A percentile compares a stretch with the other conserved stretches of the same genome.
Conservation (phyloP, 2,113 vertebrate genomes). For the Aix galericulata region DNA sequence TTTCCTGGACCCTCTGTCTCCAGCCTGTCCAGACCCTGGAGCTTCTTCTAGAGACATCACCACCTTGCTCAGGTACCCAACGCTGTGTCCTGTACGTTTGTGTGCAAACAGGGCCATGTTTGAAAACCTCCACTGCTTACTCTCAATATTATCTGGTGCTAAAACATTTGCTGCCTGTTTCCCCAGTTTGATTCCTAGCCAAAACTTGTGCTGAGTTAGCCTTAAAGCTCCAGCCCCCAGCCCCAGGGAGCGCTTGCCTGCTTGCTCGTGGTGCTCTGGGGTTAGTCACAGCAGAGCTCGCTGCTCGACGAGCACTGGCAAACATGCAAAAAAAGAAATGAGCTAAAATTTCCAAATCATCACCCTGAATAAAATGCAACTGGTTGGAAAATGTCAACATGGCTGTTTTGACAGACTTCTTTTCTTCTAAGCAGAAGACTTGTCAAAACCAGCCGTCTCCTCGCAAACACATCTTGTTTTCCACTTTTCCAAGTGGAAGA, state of each 20-base stretch:
- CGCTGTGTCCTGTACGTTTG: accelerated
- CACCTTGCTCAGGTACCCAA: accelerated
- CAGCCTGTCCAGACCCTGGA: not conserved
- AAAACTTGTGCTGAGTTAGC: not conserved
- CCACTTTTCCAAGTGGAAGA: not conserved
- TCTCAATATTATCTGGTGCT: accelerated
- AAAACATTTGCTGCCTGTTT: not conserved
- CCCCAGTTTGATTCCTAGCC: not conserved
- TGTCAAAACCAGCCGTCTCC: slow-evolving; percentile 32
- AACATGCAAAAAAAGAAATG: not conserved
- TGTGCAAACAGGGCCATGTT: not conserved
- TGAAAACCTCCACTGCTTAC: not conserved
- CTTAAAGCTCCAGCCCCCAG: not conserved
- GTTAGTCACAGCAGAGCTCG: not conserved
- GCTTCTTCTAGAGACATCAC: accelerated
- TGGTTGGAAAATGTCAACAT: slow-evolving; percentile 53
- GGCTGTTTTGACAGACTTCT: slow-evolving; percentile 57
- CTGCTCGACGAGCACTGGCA: not conserved
- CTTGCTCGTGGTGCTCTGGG: not conserved
- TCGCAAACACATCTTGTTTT: not conserved
- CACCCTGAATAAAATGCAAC: not conserved
- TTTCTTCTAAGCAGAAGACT: not conserved
- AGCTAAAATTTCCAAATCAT: slow-evolving; percentile 41
- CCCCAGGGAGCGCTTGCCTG: not conserved
- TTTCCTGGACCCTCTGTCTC: accelerated